phyloP scores from a whole-genome alignment of 2,113 vertebrate species.

The Choloepus hoffmanni region DNA sequence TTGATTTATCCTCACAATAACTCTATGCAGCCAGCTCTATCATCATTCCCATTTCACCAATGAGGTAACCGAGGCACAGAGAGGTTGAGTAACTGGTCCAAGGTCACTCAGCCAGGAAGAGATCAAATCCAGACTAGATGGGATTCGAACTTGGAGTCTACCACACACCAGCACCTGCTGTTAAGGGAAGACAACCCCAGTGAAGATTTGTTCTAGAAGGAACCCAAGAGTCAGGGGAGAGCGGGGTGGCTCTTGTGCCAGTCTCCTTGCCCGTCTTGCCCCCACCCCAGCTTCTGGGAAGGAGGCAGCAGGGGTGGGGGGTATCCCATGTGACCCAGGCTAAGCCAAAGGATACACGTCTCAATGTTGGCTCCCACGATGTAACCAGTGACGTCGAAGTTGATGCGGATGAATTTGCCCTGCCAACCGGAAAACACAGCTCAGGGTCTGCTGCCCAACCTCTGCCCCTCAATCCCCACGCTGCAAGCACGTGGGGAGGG shows the following conservation, averaged over 20 bases:
- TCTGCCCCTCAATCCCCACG: accelerated
- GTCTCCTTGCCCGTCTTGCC: neutral
- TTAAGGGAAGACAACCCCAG: neutral
- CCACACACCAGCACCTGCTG: neutral
- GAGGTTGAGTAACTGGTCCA: neutral
- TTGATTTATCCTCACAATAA: neutral
- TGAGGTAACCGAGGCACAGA: neutral
- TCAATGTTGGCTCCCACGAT: conserved; percentile 93
- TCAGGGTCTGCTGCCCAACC: neutral
- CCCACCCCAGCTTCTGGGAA: neutral
- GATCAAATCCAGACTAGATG: neutral
- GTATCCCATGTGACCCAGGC: neutral
- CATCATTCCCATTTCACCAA: neutral
- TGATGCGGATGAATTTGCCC: conserved; percentile 94
- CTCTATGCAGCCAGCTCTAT: accelerated
- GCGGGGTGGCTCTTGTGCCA: neutral
- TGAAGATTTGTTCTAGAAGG: neutral
- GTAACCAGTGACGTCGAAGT: conserved; percentile 92
- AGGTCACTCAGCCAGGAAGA: neutral
- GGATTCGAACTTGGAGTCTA: neutral
- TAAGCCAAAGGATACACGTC: conserved; percentile 90
- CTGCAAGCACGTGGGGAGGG: neutral
- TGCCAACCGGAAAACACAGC: conserved; percentile 77
- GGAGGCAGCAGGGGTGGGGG: neutral
- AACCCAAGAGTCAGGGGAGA: neutral